Evolutionary conservation across 2,113 vertebrate genomes (phyloP).

Genomic region (Oceanites oceanicus): DNA sequence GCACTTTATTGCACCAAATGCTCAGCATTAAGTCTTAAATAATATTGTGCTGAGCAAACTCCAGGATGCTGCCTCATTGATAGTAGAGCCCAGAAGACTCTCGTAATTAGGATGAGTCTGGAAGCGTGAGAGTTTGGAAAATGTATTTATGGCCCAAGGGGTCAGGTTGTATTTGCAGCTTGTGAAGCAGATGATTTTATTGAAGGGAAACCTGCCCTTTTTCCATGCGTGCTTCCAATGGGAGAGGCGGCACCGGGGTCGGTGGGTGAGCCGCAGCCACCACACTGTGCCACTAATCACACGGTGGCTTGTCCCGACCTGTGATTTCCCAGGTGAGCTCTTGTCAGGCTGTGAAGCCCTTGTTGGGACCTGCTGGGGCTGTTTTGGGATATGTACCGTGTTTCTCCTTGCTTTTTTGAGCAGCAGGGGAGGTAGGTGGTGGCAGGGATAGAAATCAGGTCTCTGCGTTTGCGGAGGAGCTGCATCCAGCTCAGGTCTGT

Average conservation of each 20-base stretch:
- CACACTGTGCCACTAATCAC: rapidly evolving
- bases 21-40: neutral
- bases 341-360: neutral
- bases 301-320: neutral
- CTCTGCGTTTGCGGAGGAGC: neutral
- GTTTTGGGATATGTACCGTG: neutral
- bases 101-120: neutral
- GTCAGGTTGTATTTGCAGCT: neutral
- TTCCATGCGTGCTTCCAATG: rapidly evolving
- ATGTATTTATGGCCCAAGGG: neutral
- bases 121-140: neutral
- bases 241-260: rapidly evolving
- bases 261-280: rapidly evolving
- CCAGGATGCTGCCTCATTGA: neutral
- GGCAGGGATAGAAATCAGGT: neutral
- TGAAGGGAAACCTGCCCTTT: neutral
- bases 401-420: neutral
- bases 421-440: neutral
- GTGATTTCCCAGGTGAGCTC: neutral
- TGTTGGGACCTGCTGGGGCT: neutral
- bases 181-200: neutral
- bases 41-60: neutral
- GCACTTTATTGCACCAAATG: neutral
- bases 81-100: neutral
- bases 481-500: neutral